A percentile compares a stretch with the other conserved stretches of the same genome.
Conservation (phyloP, 1,140 invertebrate species). For the Neodiprion fabricii region DNA sequence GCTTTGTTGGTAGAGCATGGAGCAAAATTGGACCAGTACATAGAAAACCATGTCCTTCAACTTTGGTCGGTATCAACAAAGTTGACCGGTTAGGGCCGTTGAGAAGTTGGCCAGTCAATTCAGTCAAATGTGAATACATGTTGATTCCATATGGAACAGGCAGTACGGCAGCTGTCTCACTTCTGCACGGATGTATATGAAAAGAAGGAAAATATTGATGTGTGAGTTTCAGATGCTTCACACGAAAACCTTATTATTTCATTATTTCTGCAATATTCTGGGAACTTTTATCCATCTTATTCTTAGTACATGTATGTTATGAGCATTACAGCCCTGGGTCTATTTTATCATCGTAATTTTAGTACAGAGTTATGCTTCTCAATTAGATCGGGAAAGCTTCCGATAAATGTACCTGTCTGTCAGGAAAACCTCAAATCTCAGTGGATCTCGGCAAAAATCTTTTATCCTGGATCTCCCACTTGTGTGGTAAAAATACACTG, state of each 20-base stretch:
- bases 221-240: background rate
- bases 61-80: background rate
- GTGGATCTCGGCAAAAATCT: background rate
- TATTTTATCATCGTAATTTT: background rate
- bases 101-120: background rate
- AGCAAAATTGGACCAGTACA: background rate
- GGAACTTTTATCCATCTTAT: background rate
- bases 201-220: background rate
- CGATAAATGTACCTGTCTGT: background rate
- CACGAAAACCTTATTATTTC: background rate
- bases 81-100: background rate
- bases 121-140: conserved; percentile 1
- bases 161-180: background rate
- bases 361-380: background rate
- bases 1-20: background rate
- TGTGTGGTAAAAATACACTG: background rate
- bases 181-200: background rate
- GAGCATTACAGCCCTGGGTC: too few species aligned
- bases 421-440: background rate
- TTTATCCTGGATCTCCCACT: background rate
- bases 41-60: background rate
- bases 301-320: too few species aligned
- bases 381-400: background rate
- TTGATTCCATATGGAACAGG: background rate
- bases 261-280: background rate